phyloP scores from a whole-genome alignment of 2,113 vertebrate genomes.

The Corvus hawaiiensis region DNA sequence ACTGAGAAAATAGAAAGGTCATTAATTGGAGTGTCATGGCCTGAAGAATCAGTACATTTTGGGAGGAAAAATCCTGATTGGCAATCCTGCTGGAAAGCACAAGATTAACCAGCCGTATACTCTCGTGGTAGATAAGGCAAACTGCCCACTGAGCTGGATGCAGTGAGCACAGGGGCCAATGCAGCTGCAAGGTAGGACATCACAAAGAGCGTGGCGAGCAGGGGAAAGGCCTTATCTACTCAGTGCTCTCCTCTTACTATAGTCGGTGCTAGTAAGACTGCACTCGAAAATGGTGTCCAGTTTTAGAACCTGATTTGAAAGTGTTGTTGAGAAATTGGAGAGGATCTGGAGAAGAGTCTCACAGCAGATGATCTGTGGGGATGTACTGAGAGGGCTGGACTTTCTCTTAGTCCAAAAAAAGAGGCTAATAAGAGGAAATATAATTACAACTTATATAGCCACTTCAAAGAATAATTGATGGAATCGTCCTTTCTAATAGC shows the following conservation, averaged over 20 bases:
- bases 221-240: background rate
- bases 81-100: background rate
- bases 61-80: background rate
- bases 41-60: background rate
- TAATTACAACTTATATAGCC: background rate
- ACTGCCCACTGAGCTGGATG: slow-evolving; percentile 37
- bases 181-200: slow-evolving; percentile 78
- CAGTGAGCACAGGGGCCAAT: slow-evolving; percentile 74
- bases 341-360: background rate
- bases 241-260: background rate
- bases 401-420: background rate
- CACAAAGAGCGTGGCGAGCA: background rate
- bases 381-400: background rate
- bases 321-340: background rate
- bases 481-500: background rate
- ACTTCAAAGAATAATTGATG: background rate
- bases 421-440: background rate
- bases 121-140: background rate
- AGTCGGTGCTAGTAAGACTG: background rate
- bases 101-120: background rate
- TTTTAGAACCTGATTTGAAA: background rate
- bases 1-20: background rate
- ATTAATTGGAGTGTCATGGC: background rate
- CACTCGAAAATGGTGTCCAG: background rate
- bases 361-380: background rate